phyloP scores from a whole-genome alignment of 2,888 invertebrate species.

The Anoplius nigerrimus region DNA sequence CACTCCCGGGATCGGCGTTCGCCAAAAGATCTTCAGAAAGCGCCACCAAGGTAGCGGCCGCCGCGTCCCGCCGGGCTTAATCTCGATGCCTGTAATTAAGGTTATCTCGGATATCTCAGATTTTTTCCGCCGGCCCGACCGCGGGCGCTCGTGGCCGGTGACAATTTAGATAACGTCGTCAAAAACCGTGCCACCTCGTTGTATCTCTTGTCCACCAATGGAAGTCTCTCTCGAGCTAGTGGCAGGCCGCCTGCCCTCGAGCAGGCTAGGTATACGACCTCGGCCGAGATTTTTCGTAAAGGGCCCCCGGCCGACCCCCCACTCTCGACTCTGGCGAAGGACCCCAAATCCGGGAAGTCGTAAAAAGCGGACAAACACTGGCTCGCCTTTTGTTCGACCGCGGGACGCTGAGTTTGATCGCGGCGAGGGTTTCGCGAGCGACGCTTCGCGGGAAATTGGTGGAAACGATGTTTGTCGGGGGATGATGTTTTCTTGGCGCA shows the following conservation, averaged over 20 bases:
- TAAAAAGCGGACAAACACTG: conserved; percentile 44
- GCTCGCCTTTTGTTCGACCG: conserved; percentile 7
- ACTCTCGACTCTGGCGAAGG: neutral
- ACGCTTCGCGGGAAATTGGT: too few relatives aligned
- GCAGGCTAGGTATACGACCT: conserved; percentile 11
- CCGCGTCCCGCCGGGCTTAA: conserved; percentile 14
- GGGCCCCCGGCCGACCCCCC: conserved; percentile 11
- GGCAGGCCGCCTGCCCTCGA: conserved; percentile 2
- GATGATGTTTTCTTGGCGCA: too few relatives aligned
- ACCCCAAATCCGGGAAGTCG: conserved; percentile 46
- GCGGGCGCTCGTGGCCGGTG: conserved; percentile 22
- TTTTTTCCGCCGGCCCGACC: conserved; percentile 23
- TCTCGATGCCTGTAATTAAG: conserved; percentile 50
- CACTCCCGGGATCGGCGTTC: conserved; percentile 15
- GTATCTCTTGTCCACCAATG: neutral
- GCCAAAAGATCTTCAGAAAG: neutral
- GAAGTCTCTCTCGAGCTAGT: neutral
- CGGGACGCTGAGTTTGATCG: too few relatives aligned
- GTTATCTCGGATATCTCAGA: conserved; percentile 48
- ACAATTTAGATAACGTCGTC: conserved; percentile 55
- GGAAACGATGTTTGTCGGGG: too few relatives aligned
- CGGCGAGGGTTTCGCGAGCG: too few relatives aligned
- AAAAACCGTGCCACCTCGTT: conserved; percentile 23
- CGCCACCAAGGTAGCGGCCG: conserved; percentile 24
- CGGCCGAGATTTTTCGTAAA: conserved; percentile 32